Evolutionary conservation across 2,113 vertebrate species (phyloP), one percentile per base, ranked within the genome.

Genomic region (Phaetusa simplex): DNA sequence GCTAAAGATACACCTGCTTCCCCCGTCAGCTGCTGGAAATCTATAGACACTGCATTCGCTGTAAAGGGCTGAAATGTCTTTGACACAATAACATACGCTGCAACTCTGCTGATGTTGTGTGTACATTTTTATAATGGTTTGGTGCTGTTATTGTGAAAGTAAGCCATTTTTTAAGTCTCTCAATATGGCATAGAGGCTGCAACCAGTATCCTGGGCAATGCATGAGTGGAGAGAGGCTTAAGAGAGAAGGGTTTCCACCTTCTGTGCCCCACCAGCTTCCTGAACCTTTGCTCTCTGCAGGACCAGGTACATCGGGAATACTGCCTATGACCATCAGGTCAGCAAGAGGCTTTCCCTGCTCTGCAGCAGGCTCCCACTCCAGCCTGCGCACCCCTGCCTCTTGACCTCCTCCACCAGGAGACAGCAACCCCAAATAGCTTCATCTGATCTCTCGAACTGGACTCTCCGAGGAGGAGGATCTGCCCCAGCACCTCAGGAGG

Each of bases 371-470:
- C 36, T 93, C 49, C 17, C 53, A 12, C 32, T 61, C 40, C 70
- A 82, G 43, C 67, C 61, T 42, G 50, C 67, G 23, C 70, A 74
- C 42, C 40, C 21, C 18, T 76, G 61, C 22, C 49, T 55, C 34
- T 32, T 38, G 47, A 47, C 21, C 43, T 38, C 16, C 52, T 84
- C 73, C 34, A 24, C 34, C 27, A 16, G 0, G 10, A 53, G 36
- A 40, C 29, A 72, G 42, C 27, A 83, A 27, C n/a, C 24, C 40
- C 30, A 53, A 12, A n/a, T 10, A 74, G 34, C 73, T 72, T 36
- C 56, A 58, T 40, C 64, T 34, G 16, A 3, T 16, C 52, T 59
- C 52, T 61, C 9, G 8, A 47, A 42, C 0, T 0, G 6, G 43
- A 38, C 2, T 34, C 32, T 42, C 24, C 16, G 55, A 40, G 52